phyloP scores from a whole-genome alignment of 1,140 invertebrate genomes.

The Contarinia nasturtii region DNA sequence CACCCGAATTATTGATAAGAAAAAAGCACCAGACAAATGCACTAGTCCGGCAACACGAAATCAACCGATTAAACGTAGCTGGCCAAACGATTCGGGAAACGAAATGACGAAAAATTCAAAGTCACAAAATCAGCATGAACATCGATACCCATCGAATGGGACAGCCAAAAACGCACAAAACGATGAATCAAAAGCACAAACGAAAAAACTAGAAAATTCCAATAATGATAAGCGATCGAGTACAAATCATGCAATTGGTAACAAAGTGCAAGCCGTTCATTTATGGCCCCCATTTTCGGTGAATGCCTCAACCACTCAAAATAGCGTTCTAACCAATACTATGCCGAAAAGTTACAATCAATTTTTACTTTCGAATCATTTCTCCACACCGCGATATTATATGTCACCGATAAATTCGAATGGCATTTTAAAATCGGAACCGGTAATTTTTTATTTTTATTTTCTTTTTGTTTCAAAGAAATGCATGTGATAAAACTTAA shows the following conservation, averaged over 20 bases:
- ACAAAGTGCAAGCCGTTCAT: constrained; percentile 21
- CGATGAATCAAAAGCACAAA: background rate
- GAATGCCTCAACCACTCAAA: background rate
- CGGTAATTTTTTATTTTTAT: no score
- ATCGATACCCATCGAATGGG: background rate
- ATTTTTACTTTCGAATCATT: background rate
- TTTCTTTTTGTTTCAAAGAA: no score
- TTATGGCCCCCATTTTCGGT: constrained; percentile 39
- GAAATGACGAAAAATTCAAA: background rate
- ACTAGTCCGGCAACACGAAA: no score
- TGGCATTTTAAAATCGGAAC: no score
- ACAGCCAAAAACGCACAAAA: background rate
- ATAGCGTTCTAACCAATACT: background rate
- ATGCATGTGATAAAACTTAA: no score
- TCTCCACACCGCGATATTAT: no score
- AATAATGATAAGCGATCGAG: background rate
- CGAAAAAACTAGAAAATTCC: background rate
- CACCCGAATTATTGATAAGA: constrained; percentile 27
- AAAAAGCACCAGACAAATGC: background rate
- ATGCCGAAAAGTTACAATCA: background rate
- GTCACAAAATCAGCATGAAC: background rate
- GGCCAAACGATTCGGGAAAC: background rate
- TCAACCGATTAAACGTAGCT: background rate
- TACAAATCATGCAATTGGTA: background rate
- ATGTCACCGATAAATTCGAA: no score